A percentile compares a stretch with the other conserved stretches of the same genome.
phyloP scores from a whole-genome alignment of 2,113 vertebrate genomes.

The Saguinus imperator region DNA sequence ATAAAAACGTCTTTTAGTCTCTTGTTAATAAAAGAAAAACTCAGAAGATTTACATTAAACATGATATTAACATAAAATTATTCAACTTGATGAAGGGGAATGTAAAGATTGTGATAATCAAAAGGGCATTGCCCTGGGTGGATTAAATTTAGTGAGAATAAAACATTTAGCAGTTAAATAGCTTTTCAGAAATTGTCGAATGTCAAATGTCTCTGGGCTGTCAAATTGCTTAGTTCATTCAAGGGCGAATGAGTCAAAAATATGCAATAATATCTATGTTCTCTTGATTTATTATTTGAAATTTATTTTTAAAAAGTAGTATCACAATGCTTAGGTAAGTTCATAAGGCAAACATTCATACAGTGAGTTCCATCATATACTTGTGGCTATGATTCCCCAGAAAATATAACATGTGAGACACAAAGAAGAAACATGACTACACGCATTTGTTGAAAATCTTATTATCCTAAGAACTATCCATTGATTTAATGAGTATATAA shows the following conservation, averaged over 20 bases:
- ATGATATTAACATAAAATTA: not conserved
- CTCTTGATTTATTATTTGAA: not conserved
- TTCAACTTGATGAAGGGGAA: not conserved
- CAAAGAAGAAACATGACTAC: not conserved
- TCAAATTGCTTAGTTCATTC: not conserved
- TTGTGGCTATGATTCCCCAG: not conserved
- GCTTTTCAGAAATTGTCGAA: conserved; percentile 31
- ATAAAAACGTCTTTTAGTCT: not conserved
- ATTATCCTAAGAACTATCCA: not conserved
- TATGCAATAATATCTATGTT: not conserved
- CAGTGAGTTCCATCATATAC: not conserved
- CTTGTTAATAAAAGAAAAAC: not conserved
- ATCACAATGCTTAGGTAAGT: not conserved
- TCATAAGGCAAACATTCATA: not conserved
- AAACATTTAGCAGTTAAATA: conserved; percentile 36
- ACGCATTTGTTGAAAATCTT: not conserved
- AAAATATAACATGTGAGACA: not conserved
- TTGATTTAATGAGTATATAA: not conserved
- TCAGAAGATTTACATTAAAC: not conserved
- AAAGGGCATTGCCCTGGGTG: not conserved
- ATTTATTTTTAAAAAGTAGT: not conserved
- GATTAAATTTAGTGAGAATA: conserved; percentile 37
- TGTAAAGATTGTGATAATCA: not conserved
- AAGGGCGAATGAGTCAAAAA: not conserved
- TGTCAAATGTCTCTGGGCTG: not conserved